phyloP scores from a whole-genome alignment of 1,140 invertebrate genomes.

The Drosophila ambigua region DNA sequence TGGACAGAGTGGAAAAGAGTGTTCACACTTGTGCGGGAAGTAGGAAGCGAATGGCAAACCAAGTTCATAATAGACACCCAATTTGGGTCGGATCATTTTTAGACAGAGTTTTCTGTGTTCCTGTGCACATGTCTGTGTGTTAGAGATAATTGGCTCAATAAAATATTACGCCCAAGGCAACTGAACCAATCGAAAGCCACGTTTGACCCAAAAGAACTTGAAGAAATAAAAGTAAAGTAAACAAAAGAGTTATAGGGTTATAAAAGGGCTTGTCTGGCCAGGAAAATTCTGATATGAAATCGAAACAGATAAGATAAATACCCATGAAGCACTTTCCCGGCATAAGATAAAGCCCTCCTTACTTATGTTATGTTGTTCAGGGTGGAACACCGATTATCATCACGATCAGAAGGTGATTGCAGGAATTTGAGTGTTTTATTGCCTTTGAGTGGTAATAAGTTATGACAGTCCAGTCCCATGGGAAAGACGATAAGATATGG shows the following conservation, averaged over 20 bases:
- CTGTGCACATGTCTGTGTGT: background rate
- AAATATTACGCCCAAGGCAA: slow-evolving; percentile 51
- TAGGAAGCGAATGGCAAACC: slow-evolving; percentile 49
- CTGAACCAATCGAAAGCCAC: slow-evolving; percentile 37
- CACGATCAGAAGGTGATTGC: slow-evolving; percentile 21
- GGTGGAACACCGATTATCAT: slow-evolving; percentile 11
- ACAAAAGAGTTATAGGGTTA: slow-evolving; percentile 36
- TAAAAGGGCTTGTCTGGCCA: slow-evolving; percentile 14
- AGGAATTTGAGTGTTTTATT: slow-evolving; percentile 31
- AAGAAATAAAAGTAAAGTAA: slow-evolving; percentile 23
- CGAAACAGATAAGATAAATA: slow-evolving; percentile 21
- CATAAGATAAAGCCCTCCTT: background rate
- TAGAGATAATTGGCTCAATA: slow-evolving; percentile 55
- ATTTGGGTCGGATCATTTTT: slow-evolving; percentile 55
- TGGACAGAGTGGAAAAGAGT: slow-evolving; percentile 20
- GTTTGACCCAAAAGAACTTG: slow-evolving; percentile 43
- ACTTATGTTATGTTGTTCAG: too few species aligned
- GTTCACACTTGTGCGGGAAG: slow-evolving; percentile 43
- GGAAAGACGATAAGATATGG: slow-evolving; percentile 37
- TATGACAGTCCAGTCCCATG: slow-evolving; percentile 33
- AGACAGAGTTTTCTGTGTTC: slow-evolving; percentile 33
- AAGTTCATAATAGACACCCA: slow-evolving; percentile 57
- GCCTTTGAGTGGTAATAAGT: slow-evolving; percentile 22
- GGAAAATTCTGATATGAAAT: slow-evolving; percentile 30
- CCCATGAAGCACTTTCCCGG: slow-evolving; percentile 2